Percentiles rank a stretch among this genome's conserved stretches.
Conservation (phyloP, 2,113 vertebrate species). For the Myrmecobius fasciatus region DNA sequence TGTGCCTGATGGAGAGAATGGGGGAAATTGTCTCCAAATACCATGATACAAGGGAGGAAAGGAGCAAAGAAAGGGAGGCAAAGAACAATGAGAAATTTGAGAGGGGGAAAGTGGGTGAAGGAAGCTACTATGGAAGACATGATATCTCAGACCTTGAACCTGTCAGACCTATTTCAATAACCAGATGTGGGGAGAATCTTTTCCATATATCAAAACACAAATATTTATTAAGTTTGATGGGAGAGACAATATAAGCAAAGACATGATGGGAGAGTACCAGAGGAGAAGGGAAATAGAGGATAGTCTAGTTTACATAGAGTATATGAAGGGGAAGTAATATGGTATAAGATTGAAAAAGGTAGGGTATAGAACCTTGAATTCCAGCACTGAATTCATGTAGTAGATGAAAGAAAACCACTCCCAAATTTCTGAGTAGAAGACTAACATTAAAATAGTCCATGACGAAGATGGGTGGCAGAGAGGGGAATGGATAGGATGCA, state of each 20-base stretch:
- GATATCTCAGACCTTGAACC: background rate
- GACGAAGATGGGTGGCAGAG: background rate
- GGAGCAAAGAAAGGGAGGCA: background rate
- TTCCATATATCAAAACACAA: background rate
- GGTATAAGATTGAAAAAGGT: background rate
- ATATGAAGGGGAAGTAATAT: background rate
- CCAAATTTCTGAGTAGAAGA: background rate
- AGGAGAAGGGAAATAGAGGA: background rate
- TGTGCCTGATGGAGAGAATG: background rate
- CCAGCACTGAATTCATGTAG: background rate
- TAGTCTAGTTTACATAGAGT: background rate
- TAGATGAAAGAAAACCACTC: background rate
- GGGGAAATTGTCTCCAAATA: background rate
- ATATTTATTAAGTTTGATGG: background rate
- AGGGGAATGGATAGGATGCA: background rate
- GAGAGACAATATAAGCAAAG: background rate
- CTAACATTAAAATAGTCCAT: background rate
- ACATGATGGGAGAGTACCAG: background rate
- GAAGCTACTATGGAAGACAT: background rate
- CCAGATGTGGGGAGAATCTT: background rate
- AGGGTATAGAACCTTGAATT: background rate
- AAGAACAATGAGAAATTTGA: background rate
- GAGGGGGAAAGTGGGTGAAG: too few relatives aligned
- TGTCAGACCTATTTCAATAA: background rate
- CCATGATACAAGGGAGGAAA: background rate